Conservation (phyloP, 1,140 invertebrate species). For the Hyles euphorbiae region DNA sequence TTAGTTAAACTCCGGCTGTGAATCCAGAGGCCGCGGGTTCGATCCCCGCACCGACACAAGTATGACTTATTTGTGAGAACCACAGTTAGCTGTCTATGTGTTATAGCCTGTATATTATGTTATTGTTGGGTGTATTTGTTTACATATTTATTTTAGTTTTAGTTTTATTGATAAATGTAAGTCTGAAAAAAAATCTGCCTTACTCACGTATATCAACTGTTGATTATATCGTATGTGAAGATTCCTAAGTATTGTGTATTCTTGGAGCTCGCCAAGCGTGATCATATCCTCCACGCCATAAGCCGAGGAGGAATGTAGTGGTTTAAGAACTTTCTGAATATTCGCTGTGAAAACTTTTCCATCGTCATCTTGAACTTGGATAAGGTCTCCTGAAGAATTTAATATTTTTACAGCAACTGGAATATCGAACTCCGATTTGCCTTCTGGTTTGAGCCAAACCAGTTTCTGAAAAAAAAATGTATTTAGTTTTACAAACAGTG, state of each 20-base stretch:
- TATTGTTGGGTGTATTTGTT: too few relatives aligned
- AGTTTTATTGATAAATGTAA: too few relatives aligned
- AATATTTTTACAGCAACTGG: conserved; percentile 89
- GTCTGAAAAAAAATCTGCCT: too few relatives aligned
- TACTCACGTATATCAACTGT: conserved; percentile 91
- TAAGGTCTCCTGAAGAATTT: conserved; percentile 84
- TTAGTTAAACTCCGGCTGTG: too few relatives aligned
- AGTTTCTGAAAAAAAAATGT: conserved; percentile 76
- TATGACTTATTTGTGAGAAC: too few relatives aligned
- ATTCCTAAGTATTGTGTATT: conserved; percentile 94
- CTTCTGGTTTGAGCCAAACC: conserved; percentile 89
- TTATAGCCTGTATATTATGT: too few relatives aligned
- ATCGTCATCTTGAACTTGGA: conserved; percentile 88
- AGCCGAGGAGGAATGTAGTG: conserved; percentile 91
- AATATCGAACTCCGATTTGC: conserved; percentile 85
- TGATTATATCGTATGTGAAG: conserved; percentile 93
- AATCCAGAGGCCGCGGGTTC: too few relatives aligned
- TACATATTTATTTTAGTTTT: too few relatives aligned
- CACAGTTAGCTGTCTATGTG: too few relatives aligned
- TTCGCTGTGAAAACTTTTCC: conserved; percentile 79
- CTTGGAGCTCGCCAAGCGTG: conserved; percentile 92
- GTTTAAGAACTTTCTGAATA: conserved; percentile 80
- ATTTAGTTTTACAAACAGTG: background rate
- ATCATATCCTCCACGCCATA: conserved; percentile 97
- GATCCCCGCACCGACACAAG: too few relatives aligned